Percentiles rank a stretch among this genome's conserved stretches.
phyloP scores from a whole-genome alignment of 1,140 invertebrate genomes.

The Trinorchestia longiramus region DNA sequence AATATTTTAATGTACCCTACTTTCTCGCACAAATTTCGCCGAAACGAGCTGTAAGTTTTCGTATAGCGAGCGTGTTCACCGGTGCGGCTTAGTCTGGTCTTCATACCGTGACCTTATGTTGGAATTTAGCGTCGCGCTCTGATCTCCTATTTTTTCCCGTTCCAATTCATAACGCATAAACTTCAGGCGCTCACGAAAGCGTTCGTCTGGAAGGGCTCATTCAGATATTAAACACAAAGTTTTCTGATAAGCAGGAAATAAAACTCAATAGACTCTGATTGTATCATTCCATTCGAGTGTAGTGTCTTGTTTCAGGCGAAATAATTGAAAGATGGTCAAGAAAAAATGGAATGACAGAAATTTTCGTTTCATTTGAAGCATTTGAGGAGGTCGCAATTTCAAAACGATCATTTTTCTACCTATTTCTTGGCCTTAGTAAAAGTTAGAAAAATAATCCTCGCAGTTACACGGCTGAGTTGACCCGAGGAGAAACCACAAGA shows the following conservation, averaged over 20 bases:
- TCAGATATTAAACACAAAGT: slow-evolving; percentile 32
- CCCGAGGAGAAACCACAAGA: neutral
- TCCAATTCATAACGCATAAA: slow-evolving; percentile 34
- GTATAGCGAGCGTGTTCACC: neutral
- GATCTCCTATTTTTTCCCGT: neutral
- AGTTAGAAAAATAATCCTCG: neutral
- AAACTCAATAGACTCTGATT: neutral
- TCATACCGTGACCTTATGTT: slow-evolving; percentile 22
- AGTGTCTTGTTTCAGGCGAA: neutral
- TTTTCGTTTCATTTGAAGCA: neutral
- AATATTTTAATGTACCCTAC: neutral
- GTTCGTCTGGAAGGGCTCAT: neutral
- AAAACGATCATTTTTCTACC: neutral
- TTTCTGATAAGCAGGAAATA: neutral
- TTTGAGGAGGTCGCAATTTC: neutral
- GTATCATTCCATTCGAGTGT: neutral
- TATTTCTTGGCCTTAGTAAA: neutral
- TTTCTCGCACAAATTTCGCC: neutral
- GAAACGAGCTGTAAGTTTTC: neutral
- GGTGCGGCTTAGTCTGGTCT: neutral
- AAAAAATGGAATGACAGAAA: neutral
- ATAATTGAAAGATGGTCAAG: neutral
- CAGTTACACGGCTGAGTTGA: neutral
- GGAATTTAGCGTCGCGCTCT: neutral
- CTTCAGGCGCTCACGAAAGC: neutral